Evolutionary conservation across 2,113 vertebrate species (phyloP).

Genomic region (Hydrochoerus hydrochaeris): DNA sequence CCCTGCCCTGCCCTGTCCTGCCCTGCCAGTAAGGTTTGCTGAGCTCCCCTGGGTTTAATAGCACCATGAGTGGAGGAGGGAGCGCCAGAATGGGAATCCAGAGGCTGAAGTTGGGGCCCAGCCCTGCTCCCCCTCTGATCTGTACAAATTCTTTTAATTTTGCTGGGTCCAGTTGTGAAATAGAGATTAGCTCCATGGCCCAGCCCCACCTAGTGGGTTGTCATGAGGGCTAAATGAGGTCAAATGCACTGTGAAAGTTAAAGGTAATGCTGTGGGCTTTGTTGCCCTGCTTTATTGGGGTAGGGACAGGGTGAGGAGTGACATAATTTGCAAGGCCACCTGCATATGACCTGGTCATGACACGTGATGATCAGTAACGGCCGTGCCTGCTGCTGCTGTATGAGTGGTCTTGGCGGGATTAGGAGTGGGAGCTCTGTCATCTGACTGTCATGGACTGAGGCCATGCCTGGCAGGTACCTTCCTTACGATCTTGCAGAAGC

Average conservation of each 20-base stretch:
- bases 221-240: neutral
- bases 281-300: neutral
- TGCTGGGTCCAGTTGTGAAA: neutral
- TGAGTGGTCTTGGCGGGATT: neutral
- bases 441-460: neutral
- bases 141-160: conserved; percentile 5
- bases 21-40: neutral
- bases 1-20: neutral
- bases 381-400: neutral
- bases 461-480: neutral
- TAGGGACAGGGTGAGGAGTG: neutral
- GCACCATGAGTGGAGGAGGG: neutral
- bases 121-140: neutral
- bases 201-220: neutral
- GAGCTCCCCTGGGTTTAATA: neutral
- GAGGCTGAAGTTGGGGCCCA: neutral
- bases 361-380: neutral
- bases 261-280: neutral
- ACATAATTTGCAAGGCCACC: neutral
- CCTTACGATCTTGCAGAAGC: neutral
- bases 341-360: neutral
- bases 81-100: neutral
- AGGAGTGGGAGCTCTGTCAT: neutral
- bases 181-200: neutral
- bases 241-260: neutral